A percentile compares a stretch with the other conserved stretches of the same genome.
These are phyloP conservation scores for Asteroscopus sphinx DNA, from an alignment of 2,888 invertebrate species.

Conservation along the genomic window DNA sequence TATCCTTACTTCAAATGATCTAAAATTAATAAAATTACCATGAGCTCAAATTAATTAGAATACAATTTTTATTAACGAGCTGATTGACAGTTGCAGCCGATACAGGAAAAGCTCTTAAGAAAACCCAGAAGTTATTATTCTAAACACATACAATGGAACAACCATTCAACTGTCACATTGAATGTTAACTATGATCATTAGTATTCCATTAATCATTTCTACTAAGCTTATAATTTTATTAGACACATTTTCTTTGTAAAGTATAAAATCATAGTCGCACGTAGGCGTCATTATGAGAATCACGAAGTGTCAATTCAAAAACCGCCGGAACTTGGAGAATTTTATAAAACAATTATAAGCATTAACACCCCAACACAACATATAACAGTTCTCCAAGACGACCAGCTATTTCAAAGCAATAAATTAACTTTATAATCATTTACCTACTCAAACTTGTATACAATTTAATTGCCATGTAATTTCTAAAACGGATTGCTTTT, in stretches of 20 bases:
- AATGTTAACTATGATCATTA: constrained; percentile 27
- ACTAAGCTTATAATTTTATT: constrained; percentile 8
- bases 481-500: constrained; percentile 38
- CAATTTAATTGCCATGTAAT: constrained; percentile 40
- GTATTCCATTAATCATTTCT: constrained; percentile 33
- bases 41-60: constrained; percentile 3
- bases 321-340: neutral
- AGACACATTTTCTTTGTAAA: neutral
- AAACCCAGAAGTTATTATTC: constrained; percentile 37
- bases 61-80: constrained; percentile 19
- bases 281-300: neutral
- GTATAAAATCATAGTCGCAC: neutral
- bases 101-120: constrained; percentile 32
- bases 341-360: neutral
- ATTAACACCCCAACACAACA: neutral
- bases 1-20: too few relatives aligned
- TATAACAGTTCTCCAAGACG: neutral
- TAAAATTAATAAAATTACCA: too few relatives aligned
- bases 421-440: constrained; percentile 46
- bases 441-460: constrained; percentile 20
- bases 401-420: constrained; percentile 21
- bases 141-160: constrained; percentile 16
- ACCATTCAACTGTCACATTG: constrained; percentile 31
- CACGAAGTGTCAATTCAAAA: neutral
- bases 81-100: constrained; percentile 33